Base-by-base conservation (phyloP, 2,113 vertebrate genomes). In the Motacilla alba region DNA sequence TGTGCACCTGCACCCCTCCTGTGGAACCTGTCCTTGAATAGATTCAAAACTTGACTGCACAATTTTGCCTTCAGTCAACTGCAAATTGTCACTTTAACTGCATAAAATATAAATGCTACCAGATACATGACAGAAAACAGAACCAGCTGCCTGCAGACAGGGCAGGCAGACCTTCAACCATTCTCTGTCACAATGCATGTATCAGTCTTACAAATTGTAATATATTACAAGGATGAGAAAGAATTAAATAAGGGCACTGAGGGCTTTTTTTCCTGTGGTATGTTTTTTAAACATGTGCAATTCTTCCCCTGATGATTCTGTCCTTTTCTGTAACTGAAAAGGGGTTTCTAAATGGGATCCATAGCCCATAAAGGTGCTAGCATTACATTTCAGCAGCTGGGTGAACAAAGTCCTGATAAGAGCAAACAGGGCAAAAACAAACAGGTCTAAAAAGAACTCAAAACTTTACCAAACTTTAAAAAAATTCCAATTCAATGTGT, bases 221-320 rank as follows among this genome's bases (percentile, higher is more conserved):
- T 30, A 46, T 16, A 60, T 41, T 85, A 59, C 43, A 52, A 83
- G 23, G 41, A 10, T 43, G 20, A 63, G 41, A 77, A 78, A 44
- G 1, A 76, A 87, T 55, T 70, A 11, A 23, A 63, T 81, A 83
- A 59, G 9, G 16, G 39, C 26, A 68, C 15, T 22, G 31, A 6
- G 4, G 10, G 4, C 2, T 5, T 2, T 0, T 28, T 44, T 44
- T 3, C 22, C 33, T 50, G 13, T 23, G 15, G 15, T 26, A 5
- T 52, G 28, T 27, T 58, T 80, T 91, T 43, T 4, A 73, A 90
- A 37, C 3, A 22, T 13, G 5, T 41, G 19, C 13, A 44, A 37
- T 46, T 73, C 7, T 73, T 77, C 21, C n/a, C 22, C 17, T 68
- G 22, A 59, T 60, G 74, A 73, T 53, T 37, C 33, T 77, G 67